Conservation (phyloP, 2,888 invertebrate species). For the Eugnorisma glareosa region DNA sequence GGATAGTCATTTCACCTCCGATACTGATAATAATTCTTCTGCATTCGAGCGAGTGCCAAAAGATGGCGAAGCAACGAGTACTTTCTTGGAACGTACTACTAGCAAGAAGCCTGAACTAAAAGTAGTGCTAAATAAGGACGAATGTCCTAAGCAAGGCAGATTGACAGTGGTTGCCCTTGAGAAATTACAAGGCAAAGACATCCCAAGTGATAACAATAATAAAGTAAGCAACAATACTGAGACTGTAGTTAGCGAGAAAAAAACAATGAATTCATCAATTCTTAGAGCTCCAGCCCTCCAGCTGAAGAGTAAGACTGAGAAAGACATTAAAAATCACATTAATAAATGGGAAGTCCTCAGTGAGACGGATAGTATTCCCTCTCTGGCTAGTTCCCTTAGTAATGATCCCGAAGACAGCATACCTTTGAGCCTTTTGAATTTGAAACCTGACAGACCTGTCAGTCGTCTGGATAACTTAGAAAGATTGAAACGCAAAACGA, state of each 20-base stretch:
- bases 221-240: conserved; percentile 70
- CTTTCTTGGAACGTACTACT: conserved; percentile 92
- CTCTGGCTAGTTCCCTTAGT: conserved; percentile 85
- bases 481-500: conserved; percentile 89
- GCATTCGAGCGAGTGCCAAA: conserved; percentile 93
- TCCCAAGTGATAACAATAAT: conserved; percentile 75
- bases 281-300: conserved; percentile 86
- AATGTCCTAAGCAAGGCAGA: conserved; percentile 89
- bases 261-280: conserved; percentile 79
- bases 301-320: conserved; percentile 84
- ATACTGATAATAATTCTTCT: conserved; percentile 86
- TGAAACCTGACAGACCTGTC: conserved; percentile 80
- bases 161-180: conserved; percentile 91
- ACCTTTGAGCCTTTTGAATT: conserved; percentile 87
- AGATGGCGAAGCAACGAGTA: conserved; percentile 92
- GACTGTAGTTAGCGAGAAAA: conserved; percentile 75
- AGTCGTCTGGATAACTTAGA: conserved; percentile 83
- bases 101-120: conserved; percentile 86
- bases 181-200: conserved; percentile 90
- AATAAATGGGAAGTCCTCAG: conserved; percentile 91
- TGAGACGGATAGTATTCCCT: conserved; percentile 91
- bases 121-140: conserved; percentile 88
- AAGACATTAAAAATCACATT: conserved; percentile 83
- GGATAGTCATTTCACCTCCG: conserved; percentile 83
- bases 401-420: conserved; percentile 91